A percentile compares a stretch with the other conserved stretches of the same genome.
Conservation (phyloP, 2,888 invertebrate species). For the Polia nebulosa region DNA sequence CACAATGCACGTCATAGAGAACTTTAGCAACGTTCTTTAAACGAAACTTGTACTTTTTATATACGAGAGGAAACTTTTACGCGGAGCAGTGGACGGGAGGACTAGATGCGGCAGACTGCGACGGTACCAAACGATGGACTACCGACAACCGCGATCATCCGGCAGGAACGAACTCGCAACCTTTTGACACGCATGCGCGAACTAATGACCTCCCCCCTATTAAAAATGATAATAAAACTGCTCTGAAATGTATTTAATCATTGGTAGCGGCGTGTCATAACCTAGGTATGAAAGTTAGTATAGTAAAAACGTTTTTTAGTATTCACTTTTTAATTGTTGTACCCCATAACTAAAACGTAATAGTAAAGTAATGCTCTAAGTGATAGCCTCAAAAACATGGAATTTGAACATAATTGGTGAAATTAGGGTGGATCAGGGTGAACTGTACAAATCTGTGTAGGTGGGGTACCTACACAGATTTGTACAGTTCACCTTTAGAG, state of each 20-base stretch:
- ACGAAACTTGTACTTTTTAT: constrained; percentile 51
- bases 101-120: constrained; percentile 73
- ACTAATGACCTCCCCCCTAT: constrained; percentile 63
- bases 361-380: too few relatives aligned
- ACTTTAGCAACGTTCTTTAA: constrained; percentile 52
- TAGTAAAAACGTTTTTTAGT: too few relatives aligned
- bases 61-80: constrained; percentile 77
- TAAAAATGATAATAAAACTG: constrained; percentile 60
- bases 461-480: too few relatives aligned
- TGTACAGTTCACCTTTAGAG: too few relatives aligned
- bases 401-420: too few relatives aligned
- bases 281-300: background rate
- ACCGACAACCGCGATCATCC: constrained; percentile 73
- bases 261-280: constrained; percentile 20
- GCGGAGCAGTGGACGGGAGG: constrained; percentile 60
- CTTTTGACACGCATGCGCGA: constrained; percentile 84
- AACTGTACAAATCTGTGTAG: too few relatives aligned
- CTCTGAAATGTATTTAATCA: constrained; percentile 41
- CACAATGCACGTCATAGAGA: constrained; percentile 76
- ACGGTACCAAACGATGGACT: constrained; percentile 75
- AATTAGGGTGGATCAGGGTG: too few relatives aligned
- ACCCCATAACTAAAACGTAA: too few relatives aligned
- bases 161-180: constrained; percentile 71
- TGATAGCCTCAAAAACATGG: too few relatives aligned
- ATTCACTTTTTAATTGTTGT: too few relatives aligned